Evolutionary conservation across 2,888 invertebrate species (phyloP), one percentile per base, ranked within the genome.

Genomic region (Pollenia amentaria): DNA sequence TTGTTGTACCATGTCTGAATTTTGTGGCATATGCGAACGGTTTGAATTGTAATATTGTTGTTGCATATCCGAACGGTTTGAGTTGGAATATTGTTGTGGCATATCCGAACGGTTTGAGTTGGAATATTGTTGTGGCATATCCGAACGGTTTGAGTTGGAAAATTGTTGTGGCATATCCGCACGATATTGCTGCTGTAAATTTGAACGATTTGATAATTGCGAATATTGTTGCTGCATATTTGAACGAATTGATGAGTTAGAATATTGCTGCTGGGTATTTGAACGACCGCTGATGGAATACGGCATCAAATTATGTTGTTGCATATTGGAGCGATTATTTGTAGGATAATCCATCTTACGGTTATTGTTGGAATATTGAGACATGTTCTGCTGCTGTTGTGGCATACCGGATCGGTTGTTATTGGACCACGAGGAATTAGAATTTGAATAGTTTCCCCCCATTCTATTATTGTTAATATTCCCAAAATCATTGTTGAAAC

Each of bases 51-150:
- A 3, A 75, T 48, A 12, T 62, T 48, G 60, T n/a, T 60, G 69
- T 0, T 46, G n/a, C 29, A 70, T 70, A 48, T 64, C 55, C 4
- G 29, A 44, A 14, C 21, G 53, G 44, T 44, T 62, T 6, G 46
- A 21, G 29, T 55, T 55, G 3, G 81, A 51, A 75, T 67, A 51
- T 18, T 57, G 65, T 14, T 75, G 73, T 2, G 29, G 14, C 42
- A 42, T 51, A 67, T 57, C 60, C 7, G 40, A 48, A 16, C 14
- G 11, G 12, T 48, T 69, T 46, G 29, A 40, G 44, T 48, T 73
- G 11, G 55, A 16, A 78, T 69, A 51, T 57, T 81, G 73, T 2
- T 81, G 73, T 0, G 38, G 14, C 67, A 82, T 60, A 51, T 82
- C 60, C 12, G 51, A 42, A 21, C 48, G 60, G 44, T 62, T 69